Evolutionary conservation across 2,888 invertebrate species (phyloP).

Genomic region (Eupithecia dodoneata): DNA sequence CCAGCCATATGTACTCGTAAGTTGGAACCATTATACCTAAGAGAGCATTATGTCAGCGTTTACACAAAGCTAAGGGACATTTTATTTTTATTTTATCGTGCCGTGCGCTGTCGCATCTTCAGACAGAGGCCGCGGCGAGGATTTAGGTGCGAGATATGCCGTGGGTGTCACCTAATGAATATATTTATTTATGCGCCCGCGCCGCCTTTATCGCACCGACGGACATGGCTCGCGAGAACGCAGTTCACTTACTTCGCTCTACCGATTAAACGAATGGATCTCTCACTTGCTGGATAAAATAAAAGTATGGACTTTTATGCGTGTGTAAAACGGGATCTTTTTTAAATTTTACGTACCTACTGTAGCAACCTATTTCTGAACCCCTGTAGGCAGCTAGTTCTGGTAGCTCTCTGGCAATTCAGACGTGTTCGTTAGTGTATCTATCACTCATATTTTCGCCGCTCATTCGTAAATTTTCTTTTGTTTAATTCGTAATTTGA

Average conservation of each 20-base stretch:
- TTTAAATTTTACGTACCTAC: neutral
- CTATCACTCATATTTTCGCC: no score
- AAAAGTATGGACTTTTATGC: neutral
- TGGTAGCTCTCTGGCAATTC: no score
- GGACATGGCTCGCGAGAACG: slow-evolving; percentile 52
- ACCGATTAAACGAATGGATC: slow-evolving; percentile 36
- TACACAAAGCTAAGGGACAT: slow-evolving; percentile 31
- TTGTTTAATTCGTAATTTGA: no score
- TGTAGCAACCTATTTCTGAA: neutral
- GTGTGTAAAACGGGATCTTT: neutral
- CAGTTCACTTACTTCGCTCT: slow-evolving; percentile 38
- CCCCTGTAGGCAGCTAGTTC: no score
- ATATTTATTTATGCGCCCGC: slow-evolving; percentile 79
- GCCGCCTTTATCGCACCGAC: slow-evolving; percentile 72
- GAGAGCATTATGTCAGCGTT: slow-evolving; percentile 30
- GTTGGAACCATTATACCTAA: slow-evolving; percentile 3
- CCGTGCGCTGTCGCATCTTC: slow-evolving; percentile 54
- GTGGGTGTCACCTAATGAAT: slow-evolving; percentile 84
- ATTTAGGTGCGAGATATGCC: slow-evolving; percentile 80
- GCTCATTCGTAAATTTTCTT: no score
- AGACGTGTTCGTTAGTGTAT: no score
- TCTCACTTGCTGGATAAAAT: slow-evolving; percentile 28
- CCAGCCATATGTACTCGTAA: neutral
- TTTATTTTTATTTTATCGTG: slow-evolving; percentile 53
- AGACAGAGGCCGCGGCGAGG: slow-evolving; percentile 76